Percentiles rank a stretch among this genome's conserved stretches.
Conservation (phyloP, 2,888 invertebrate genomes). For the Agrotis ipsilon region DNA sequence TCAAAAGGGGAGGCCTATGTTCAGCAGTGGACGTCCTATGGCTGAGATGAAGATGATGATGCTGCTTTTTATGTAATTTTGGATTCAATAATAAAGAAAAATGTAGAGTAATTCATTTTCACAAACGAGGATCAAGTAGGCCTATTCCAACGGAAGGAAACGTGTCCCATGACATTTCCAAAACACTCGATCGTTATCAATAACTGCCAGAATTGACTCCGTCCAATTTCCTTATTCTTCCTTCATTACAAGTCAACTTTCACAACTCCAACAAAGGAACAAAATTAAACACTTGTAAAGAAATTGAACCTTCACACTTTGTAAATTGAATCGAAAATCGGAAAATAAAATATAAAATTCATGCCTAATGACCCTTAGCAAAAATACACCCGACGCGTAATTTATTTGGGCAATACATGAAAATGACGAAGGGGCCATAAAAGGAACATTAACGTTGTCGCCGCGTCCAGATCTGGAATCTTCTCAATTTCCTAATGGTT, state of each 20-base stretch:
- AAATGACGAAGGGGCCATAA: constrained; percentile 79
- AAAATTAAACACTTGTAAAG: constrained; percentile 44
- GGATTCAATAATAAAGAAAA: neutral
- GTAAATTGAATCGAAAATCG: constrained; percentile 28
- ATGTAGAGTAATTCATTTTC: neutral
- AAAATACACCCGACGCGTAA: constrained; percentile 47
- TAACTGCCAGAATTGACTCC: constrained; percentile 10
- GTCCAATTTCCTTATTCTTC: constrained; percentile 12
- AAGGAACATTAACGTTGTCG: constrained; percentile 72
- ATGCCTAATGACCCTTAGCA: constrained; percentile 51
- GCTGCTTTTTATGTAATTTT: neutral
- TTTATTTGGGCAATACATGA: constrained; percentile 68
- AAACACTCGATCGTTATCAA: neutral
- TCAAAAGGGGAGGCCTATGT: too few species aligned
- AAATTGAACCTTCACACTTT: constrained; percentile 39
- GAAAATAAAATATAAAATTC: constrained; percentile 50
- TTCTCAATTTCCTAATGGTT: constrained; percentile 80
- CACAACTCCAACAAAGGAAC: constrained; percentile 35
- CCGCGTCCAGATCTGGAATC: constrained; percentile 73
- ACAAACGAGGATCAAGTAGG: neutral
- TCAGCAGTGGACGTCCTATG: too few species aligned
- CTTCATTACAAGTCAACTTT: constrained; percentile 19
- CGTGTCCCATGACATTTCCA: neutral
- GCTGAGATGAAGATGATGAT: too few species aligned
- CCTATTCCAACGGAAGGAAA: neutral